Evolutionary conservation across 2,888 invertebrate genomes (phyloP), one percentile per base, ranked within the genome.

Genomic region (Yponomeuta plumbellus): DNA sequence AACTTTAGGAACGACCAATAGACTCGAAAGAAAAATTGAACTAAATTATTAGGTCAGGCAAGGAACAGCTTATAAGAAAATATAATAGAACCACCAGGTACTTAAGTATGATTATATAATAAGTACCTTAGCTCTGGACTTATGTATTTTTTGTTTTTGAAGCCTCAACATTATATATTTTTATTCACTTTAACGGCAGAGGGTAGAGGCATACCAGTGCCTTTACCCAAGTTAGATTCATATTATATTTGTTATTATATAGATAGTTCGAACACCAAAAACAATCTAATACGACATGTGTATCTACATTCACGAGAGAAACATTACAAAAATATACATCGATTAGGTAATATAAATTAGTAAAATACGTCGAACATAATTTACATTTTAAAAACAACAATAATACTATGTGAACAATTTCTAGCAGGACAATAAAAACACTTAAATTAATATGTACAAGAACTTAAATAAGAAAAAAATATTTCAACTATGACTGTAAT

Each of bases 401-500:
- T 88, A 90, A 89, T 88, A 89, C 88, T 90, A 86, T 80, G 77
- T 81, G 80, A 86, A 83, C 82, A 83, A 79, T 80, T 80, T 79
- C 77, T 75, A 80, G 79, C 80, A 80, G 81, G 71, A 81, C 85
- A 81, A 78, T 83, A 85, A 88, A 67, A 88, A 85, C 86, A 85
- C 86, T 86, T 86, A 88, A 78, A 78, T 77, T 80, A 78, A 52
- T 90, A 90, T 90, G 85, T 90, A 90, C 90, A 90, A 78, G 75
- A 87, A 88, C 85, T 84, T 87, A 87, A 85, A 82, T 81, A 74
- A 85, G 80, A 86, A 86, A 87, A 81, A 81, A 74, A 70, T 81
- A 81, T 80, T 80, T 83, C 82, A 88, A 84, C 85, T 91, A 91
- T 91, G 91, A 91, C 90, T 91, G 86, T 90, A 88, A 85, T 91